These are phyloP conservation scores for Clitarchus hookeri DNA, from an alignment of 2,888 invertebrate genomes.

Conservation along the genomic window DNA sequence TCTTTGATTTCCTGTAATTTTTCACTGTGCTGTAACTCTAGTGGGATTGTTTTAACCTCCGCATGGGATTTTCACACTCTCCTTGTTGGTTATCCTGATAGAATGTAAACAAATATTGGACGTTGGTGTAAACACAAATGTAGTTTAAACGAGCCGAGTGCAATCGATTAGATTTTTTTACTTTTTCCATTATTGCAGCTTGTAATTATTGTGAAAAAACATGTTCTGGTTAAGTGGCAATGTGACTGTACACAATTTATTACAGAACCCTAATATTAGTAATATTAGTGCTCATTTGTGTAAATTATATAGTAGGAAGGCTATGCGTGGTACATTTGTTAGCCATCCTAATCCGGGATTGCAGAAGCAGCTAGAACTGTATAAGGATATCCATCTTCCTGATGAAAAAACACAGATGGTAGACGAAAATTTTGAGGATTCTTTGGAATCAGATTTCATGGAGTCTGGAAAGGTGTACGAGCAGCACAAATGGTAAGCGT, in stretches of 20 bases:
- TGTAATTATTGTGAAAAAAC: no score
- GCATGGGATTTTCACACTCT: no score
- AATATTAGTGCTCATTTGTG: neutral
- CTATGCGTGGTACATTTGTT: neutral
- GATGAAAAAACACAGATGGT: neutral
- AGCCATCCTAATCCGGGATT: conserved; percentile 28
- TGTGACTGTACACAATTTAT: neutral
- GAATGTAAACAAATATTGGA: no score
- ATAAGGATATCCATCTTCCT: neutral
- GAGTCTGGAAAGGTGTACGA: conserved; percentile 59
- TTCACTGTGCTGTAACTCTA: no score
- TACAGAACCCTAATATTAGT: neutral
- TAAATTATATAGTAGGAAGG: neutral
- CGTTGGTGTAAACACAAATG: no score
- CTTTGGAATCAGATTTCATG: conserved; percentile 54
- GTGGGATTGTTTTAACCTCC: no score
- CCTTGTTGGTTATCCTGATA: no score
- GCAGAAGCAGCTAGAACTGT: conserved; percentile 12
- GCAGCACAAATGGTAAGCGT: conserved; percentile 54
- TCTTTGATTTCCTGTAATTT: no score
- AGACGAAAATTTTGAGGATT: conserved; percentile 40
- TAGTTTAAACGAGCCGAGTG: no score
- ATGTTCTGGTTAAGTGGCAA: neutral
- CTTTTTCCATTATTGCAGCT: no score
- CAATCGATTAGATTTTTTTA: no score